A percentile compares a stretch with the other conserved stretches of the same genome.
Evolutionary conservation across 2,888 invertebrate species (phyloP).

Genomic region (Brachyptera putata): DNA sequence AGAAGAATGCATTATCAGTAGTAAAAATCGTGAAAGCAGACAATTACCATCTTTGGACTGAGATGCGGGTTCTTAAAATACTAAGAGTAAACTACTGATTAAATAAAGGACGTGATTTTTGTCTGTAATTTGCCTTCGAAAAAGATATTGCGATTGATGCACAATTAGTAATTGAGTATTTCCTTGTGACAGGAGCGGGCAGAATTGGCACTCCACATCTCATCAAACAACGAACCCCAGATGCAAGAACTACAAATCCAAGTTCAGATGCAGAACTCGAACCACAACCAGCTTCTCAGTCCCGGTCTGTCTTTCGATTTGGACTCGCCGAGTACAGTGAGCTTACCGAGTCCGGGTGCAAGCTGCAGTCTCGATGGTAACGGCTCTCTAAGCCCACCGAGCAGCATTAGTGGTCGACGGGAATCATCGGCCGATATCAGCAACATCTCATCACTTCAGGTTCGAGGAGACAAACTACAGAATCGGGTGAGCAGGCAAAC

Average conservation of each 20-base stretch:
- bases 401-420: conserved; percentile 65
- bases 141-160: no score
- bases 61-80: no score
- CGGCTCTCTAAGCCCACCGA: conserved; percentile 56
- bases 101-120: no score
- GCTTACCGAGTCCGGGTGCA: conserved; percentile 74
- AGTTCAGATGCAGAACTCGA: conserved; percentile 36
- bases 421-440: conserved; percentile 56
- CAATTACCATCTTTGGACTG: no score
- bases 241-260: conserved; percentile 65
- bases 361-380: conserved; percentile 64
- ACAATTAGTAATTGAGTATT: conserved; percentile 44
- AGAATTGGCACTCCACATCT: conserved; percentile 53
- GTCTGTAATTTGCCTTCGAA: no score
- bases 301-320: conserved; percentile 46
- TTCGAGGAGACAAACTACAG: conserved; percentile 70
- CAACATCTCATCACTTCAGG: conserved; percentile 52
- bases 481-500: conserved; percentile 76
- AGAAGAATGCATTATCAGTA: no score
- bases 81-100: no score
- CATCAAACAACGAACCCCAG: conserved; percentile 41
- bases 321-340: conserved; percentile 74
- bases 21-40: no score
- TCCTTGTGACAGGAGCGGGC: conserved; percentile 49
- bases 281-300: conserved; percentile 37